Percentiles rank a stretch among this genome's conserved stretches.
Evolutionary conservation across 2,113 vertebrate genomes (phyloP).

Genomic region (Struthidea cinerea): DNA sequence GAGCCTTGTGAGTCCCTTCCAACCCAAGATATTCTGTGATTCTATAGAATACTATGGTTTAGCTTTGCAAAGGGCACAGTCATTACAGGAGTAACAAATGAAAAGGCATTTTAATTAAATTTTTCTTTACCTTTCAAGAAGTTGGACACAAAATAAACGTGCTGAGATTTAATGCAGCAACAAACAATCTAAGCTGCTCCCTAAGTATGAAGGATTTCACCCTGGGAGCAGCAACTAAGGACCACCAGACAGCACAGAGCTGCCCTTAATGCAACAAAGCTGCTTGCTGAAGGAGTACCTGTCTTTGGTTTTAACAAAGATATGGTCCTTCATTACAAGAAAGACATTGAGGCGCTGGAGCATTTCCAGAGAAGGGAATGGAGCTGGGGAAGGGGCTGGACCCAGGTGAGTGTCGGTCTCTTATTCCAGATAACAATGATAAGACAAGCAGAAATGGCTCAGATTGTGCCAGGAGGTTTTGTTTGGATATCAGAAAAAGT

Average conservation of each 20-base stretch:
- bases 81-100: neutral
- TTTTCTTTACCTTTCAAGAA: neutral
- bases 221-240: neutral
- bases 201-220: neutral
- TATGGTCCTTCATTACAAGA: neutral
- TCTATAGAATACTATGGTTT: neutral
- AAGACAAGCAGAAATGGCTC: neutral
- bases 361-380: neutral
- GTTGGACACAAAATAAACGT: neutral
- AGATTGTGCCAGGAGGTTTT: neutral
- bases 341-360: neutral
- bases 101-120: neutral
- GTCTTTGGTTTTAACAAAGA: neutral
- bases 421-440: neutral
- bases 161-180: neutral
- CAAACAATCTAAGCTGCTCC: neutral
- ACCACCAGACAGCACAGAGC: neutral
- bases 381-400: neutral
- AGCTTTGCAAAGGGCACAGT: neutral
- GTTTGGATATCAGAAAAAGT: neutral
- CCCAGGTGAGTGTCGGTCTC: accelerated
- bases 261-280: neutral
- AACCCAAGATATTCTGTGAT: accelerated
- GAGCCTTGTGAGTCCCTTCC: accelerated
- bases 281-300: neutral